Conservation (phyloP, 2,888 invertebrate genomes). For the Neelides folsomi region DNA sequence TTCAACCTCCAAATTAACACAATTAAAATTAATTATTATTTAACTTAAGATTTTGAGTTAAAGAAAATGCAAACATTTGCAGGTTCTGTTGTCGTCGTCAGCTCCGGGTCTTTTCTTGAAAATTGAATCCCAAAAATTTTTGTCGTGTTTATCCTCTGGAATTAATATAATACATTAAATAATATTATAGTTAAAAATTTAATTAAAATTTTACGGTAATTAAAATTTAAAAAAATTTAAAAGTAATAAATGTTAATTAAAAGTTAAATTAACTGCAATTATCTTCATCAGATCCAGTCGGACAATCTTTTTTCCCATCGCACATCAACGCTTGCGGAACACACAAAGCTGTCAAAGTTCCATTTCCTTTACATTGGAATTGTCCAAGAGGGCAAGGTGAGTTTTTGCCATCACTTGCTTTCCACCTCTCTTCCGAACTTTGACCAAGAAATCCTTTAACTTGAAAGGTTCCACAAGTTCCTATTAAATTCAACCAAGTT, state of each 20-base stretch:
- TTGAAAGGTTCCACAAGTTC: too few relatives aligned
- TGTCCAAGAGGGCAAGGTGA: slow-evolving; percentile 21
- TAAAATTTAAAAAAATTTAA: too few relatives aligned
- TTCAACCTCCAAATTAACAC: too few relatives aligned
- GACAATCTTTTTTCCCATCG: slow-evolving; percentile 25
- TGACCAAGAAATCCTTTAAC: too few relatives aligned
- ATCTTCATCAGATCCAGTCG: slow-evolving; percentile 22
- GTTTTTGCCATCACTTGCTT: too few relatives aligned
- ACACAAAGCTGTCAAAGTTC: slow-evolving; percentile 20
- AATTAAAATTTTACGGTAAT: too few relatives aligned
- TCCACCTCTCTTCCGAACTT: too few relatives aligned
- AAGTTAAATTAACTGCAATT: slow-evolving; percentile 13
- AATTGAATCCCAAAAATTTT: slow-evolving; percentile 29
- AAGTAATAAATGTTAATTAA: too few relatives aligned
- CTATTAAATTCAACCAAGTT: too few relatives aligned
- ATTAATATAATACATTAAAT: background rate
- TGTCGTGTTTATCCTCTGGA: slow-evolving; percentile 25
- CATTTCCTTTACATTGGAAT: slow-evolving; percentile 23
- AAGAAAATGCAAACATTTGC: slow-evolving; percentile 22
- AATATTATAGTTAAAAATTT: too few relatives aligned
- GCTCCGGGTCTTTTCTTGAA: slow-evolving; percentile 30
- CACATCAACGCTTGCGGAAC: slow-evolving; percentile 27
- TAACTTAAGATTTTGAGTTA: background rate
- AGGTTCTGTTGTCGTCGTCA: slow-evolving; percentile 21
- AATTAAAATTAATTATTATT: background rate